phyloP scores from a whole-genome alignment of 2,888 invertebrate genomes.

The Parelbella ahira region DNA sequence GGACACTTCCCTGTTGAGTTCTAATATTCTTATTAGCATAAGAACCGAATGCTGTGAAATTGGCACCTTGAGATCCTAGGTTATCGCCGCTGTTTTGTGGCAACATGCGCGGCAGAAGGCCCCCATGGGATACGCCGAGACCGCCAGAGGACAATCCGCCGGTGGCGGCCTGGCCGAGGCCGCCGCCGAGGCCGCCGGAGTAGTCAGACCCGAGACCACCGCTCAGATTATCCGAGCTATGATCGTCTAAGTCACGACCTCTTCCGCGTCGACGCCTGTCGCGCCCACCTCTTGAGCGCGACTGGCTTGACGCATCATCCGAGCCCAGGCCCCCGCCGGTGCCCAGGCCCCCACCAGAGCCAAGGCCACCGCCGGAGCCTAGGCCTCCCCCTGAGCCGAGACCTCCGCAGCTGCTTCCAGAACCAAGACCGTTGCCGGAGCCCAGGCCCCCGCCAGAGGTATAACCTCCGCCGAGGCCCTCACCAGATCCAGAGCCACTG shows the following conservation, averaged over 20 bases:
- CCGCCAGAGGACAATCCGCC: constrained; percentile 64
- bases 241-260: constrained; percentile 61
- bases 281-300: constrained; percentile 52
- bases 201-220: constrained; percentile 38
- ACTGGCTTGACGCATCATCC: constrained; percentile 36
- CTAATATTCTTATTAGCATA: constrained; percentile 60
- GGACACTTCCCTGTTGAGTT: constrained; percentile 40
- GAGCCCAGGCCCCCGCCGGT: constrained; percentile 35
- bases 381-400: constrained; percentile 35
- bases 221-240: constrained; percentile 41
- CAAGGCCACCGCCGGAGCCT: constrained; percentile 47
- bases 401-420: constrained; percentile 43
- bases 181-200: constrained; percentile 50
- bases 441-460: constrained; percentile 38
- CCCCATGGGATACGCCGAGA: constrained; percentile 67
- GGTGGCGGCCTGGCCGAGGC: constrained; percentile 46
- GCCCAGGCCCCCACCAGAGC: constrained; percentile 43
- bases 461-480: constrained; percentile 31
- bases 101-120: constrained; percentile 70
- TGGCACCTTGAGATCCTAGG: constrained; percentile 59
- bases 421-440: constrained; percentile 38
- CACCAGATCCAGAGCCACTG: constrained; percentile 37
- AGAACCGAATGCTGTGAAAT: constrained; percentile 72
- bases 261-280: constrained; percentile 68
- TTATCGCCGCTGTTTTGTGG: constrained; percentile 54